These are phyloP conservation scores for Protonemura montana DNA, from an alignment of 2,888 invertebrate species.

Conservation along the genomic window DNA sequence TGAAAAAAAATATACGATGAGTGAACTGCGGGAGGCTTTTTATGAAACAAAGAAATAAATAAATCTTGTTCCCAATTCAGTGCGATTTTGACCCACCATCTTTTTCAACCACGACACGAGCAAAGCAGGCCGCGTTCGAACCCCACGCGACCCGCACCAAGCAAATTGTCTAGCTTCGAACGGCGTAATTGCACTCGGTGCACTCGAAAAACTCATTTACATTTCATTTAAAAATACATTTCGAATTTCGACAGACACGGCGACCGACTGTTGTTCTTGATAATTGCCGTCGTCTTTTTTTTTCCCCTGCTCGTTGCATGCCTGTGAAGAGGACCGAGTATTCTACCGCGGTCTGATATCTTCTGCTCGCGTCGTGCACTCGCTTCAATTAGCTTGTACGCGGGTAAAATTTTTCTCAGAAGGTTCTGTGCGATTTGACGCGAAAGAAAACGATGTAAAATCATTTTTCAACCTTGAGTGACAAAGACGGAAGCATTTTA, in stretches of 20 bases:
- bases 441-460: background rate
- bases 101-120: too few species aligned
- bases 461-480: background rate
- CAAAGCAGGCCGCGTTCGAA: background rate
- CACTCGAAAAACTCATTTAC: constrained; percentile 9
- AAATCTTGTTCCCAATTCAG: too few species aligned
- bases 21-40: too few species aligned
- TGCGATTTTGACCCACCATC: too few species aligned
- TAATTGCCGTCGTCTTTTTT: constrained; percentile 23
- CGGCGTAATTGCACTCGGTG: background rate
- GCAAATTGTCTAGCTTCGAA: background rate
- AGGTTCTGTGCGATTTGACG: constrained; percentile 43
- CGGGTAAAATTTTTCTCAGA: constrained; percentile 44
- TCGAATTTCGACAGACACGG: background rate
- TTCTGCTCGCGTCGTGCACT: background rate
- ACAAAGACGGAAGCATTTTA: background rate
- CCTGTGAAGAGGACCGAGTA: background rate
- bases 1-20: too few species aligned
- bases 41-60: too few species aligned
- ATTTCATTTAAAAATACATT: constrained; percentile 20
- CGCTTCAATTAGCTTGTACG: constrained; percentile 25
- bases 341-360: background rate
- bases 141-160: background rate
- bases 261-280: constrained; percentile 9
- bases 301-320: background rate